Evolutionary conservation across 2,888 invertebrate genomes (phyloP), one percentile per base, ranked within the genome.

Genomic region (Apomyelois bistriatella): DNA sequence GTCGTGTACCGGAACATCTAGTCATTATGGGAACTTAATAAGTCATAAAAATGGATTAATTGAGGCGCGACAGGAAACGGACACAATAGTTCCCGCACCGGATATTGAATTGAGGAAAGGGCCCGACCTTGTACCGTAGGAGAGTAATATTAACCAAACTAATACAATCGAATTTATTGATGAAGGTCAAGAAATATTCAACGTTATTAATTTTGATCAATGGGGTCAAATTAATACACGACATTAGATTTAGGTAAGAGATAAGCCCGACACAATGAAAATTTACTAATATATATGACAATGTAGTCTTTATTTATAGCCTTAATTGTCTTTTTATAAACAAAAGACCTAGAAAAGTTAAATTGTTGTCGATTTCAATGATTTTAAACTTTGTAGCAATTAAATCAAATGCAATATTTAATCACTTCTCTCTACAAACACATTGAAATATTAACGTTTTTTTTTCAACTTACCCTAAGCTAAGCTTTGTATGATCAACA

Each of bases 31-130:
- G 66, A 74, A 70, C 70, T 40, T 68, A 72, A 76, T 76, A 76
- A 74, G 77, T 82, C 78, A 77, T 84, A 76, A 83, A 80, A 72
- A 69, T 75, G 70, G 74, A 79, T 80, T 74, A 84, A 77, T 74
- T 66, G 71, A 79, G 79, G 79, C 72, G 79, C 64, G 79, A 79
- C 82, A 77, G 86, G 87, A 87, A 80, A 69, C 65, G 60, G 54
- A 64, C 61, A 82, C 82, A 84, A 85, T 85, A 72, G 74, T 65
- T 63, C 55, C 58, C 53, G 58, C 65, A 68, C 72, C 86, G 85
- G 86, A 87, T 81, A 79, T 76, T 68, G 67, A 62, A 62, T 68
- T 76, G 74, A 72, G 64, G 74, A 71, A 80, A 81, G 82, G 82
- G 83, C 71, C 75, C 74, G 79, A 85, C 85, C 85, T 85, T 83